These are phyloP conservation scores for Cyphomyrmex costatus DNA, from an alignment of 1,140 invertebrate genomes.

Conservation along the genomic window DNA sequence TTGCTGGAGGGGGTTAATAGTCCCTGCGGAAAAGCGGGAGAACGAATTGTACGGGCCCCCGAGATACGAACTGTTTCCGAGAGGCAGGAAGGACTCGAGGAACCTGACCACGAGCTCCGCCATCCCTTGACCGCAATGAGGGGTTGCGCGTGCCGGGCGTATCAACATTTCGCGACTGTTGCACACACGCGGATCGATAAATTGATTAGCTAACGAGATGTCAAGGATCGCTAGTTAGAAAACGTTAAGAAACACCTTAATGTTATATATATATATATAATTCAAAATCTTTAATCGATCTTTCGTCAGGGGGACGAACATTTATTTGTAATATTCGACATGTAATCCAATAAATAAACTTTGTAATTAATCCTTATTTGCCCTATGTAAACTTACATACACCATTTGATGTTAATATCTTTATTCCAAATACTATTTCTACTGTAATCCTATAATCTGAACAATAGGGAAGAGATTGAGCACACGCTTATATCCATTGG, in stretches of 20 bases:
- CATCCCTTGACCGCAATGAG: conserved; percentile 69
- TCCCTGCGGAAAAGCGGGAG: conserved; percentile 66
- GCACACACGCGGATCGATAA: conserved; percentile 31
- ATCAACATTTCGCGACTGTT: conserved; percentile 63
- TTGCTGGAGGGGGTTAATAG: conserved; percentile 83
- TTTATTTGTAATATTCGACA: neutral
- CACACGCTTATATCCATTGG: conserved; percentile 1
- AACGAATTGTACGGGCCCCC: conserved; percentile 54
- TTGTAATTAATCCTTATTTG: neutral
- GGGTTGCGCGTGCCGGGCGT: conserved; percentile 65
- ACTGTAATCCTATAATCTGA: neutral
- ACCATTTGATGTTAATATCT: neutral
- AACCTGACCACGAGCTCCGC: conserved; percentile 66
- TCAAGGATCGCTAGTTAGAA: neutral
- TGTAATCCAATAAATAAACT: neutral
- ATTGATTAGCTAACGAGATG: conserved; percentile 35
- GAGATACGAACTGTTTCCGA: conserved; percentile 10
- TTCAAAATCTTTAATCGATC: neutral
- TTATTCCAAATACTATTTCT: neutral
- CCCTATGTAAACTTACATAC: neutral
- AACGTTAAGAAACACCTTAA: neutral
- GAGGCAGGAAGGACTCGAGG: conserved; percentile 27
- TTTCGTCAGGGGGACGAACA: neutral
- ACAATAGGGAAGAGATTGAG: neutral
- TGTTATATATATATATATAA: neutral